These are phyloP conservation scores for Sialis fuliginosa DNA, from an alignment of 2,888 invertebrate genomes.

Conservation along the genomic window DNA sequence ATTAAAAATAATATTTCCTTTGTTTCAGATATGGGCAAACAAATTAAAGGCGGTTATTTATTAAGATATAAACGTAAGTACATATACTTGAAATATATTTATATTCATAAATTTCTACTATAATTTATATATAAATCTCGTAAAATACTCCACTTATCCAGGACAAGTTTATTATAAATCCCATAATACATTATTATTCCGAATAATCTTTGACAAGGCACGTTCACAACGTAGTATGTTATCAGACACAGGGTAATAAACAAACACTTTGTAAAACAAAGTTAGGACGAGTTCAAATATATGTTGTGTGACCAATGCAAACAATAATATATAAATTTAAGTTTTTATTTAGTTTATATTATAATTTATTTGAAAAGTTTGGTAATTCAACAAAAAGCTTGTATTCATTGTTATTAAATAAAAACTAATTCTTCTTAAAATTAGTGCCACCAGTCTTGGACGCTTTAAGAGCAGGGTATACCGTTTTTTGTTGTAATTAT, in stretches of 20 bases:
- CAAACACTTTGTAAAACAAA: background rate
- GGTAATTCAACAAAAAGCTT: no score
- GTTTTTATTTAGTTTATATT: no score
- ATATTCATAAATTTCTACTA: no score
- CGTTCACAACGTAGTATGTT: background rate
- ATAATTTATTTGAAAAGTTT: no score
- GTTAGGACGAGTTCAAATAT: no score
- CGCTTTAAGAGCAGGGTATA: no score
- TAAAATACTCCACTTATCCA: background rate
- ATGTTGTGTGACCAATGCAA: no score
- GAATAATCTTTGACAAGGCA: background rate
- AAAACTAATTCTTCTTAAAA: no score
- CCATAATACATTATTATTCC: background rate
- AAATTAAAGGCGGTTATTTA: conserved; percentile 59
- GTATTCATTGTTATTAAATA: no score
- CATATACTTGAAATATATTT: background rate
- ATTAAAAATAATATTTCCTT: conserved; percentile 4
- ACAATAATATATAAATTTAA: no score
- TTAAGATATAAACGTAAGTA: conserved; percentile 61
- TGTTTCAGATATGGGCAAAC: conserved; percentile 33
- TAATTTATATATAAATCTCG: background rate
- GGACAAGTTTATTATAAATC: background rate
- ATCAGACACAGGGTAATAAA: background rate
- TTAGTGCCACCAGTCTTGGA: no score
- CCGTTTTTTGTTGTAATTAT: no score